Percentiles rank a stretch among this genome's conserved stretches.
These are phyloP conservation scores for Decapterus maruadsi DNA, from an alignment of 2,797 vertebrate genomes.

Conservation along the genomic window DNA sequence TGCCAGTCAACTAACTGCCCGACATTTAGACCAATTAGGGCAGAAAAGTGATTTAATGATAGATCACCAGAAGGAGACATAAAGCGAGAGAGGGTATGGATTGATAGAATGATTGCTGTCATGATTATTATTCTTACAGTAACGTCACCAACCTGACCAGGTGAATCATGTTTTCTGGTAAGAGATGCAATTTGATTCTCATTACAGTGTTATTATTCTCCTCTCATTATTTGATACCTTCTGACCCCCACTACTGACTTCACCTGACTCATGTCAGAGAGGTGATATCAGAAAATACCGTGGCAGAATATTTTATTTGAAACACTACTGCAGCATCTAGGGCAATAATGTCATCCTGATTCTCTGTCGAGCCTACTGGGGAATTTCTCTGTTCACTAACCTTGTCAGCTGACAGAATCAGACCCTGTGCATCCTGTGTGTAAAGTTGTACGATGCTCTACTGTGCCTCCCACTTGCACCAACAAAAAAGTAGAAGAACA, in stretches of 20 bases:
- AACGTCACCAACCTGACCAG: slow-evolving; percentile 26
- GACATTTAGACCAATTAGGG: slow-evolving; percentile 82
- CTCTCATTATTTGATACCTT: slow-evolving; percentile 14
- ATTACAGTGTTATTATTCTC: slow-evolving; percentile 22
- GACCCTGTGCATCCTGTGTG: not conserved
- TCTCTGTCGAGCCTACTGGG: not conserved
- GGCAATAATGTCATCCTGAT: not conserved
- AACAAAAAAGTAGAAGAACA: not conserved
- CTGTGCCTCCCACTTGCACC: not conserved
- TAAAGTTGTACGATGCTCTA: not conserved
- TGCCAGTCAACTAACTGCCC: slow-evolving; percentile 77
- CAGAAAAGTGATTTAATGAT: slow-evolving; percentile 68
- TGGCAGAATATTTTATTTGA: not conserved
- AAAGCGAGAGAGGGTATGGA: slow-evolving; percentile 39
- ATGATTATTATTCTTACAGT: slow-evolving; percentile 54
- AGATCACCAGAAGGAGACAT: slow-evolving; percentile 62
- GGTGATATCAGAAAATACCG: not conserved
- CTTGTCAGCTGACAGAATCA: not conserved
- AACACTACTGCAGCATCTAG: not conserved
- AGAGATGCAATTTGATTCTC: slow-evolving; percentile 16
- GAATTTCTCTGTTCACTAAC: not conserved
- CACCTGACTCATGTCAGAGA: not conserved
- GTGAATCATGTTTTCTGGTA: slow-evolving; percentile 39
- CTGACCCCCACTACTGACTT: slow-evolving; percentile 21
- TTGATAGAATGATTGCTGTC: slow-evolving; percentile 58